phyloP scores from a whole-genome alignment of 2,888 invertebrate genomes.

The Gastrophysa polygoni region DNA sequence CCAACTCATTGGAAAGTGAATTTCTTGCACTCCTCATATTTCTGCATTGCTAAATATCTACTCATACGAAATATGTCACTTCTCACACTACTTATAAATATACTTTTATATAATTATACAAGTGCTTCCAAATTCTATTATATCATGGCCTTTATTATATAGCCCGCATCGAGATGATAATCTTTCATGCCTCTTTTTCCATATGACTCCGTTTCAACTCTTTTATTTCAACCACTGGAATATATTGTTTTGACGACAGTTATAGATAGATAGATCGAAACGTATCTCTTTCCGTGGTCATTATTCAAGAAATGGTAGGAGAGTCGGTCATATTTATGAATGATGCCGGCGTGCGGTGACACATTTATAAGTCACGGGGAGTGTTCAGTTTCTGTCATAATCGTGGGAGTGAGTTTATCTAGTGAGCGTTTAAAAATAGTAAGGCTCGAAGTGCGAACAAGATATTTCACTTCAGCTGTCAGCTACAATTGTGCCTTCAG shows the following conservation, averaged over 20 bases:
- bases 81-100: too few species aligned
- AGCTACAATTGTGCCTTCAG: neutral
- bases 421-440: neutral
- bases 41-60: too few species aligned
- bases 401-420: slow-evolving; percentile 23
- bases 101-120: too few species aligned
- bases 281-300: neutral
- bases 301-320: slow-evolving; percentile 16
- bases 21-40: too few species aligned
- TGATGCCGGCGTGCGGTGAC: slow-evolving; percentile 18
- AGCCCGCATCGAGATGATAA: too few species aligned
- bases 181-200: too few species aligned
- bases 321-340: slow-evolving; percentile 27
- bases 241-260: neutral
- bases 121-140: too few species aligned
- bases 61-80: too few species aligned
- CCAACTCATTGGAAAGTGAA: too few species aligned
- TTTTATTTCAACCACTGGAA: neutral
- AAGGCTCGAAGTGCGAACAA: neutral
- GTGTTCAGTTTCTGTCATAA: slow-evolving; percentile 17
- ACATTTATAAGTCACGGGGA: slow-evolving; percentile 15
- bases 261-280: neutral
- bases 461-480: neutral
- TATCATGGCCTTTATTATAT: too few species aligned
- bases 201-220: neutral